Base-by-base conservation (phyloP, 2,113 vertebrate genomes). In the Clinocottus analis region DNA sequence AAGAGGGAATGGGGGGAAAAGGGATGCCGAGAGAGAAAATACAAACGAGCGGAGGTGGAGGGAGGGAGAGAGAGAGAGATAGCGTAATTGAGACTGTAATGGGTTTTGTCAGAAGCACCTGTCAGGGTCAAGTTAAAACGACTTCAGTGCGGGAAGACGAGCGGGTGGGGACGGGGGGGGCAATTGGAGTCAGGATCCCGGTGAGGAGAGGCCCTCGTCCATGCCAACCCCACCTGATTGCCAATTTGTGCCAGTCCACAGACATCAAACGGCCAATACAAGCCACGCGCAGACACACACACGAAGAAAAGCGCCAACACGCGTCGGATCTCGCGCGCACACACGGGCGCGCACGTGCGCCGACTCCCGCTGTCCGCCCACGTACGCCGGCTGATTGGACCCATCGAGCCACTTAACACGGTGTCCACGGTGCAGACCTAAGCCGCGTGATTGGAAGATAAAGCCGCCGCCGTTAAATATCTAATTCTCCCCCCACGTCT, bases 81-180 rank as follows among this genome's bases (percentile, higher is more conserved):
- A 76, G 87, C 62, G 78, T 93, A 94, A 94, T 94, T 93, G 92
- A 91, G 87, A 90, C 49, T 82, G 85, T 95, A 94, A 94, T 94
- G 85, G 90, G 87, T 94, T 92, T 93, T 93, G 93, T 93, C 93
- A 91, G 93, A 79, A 93, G 92, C 90, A 90, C 92, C 92, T 93
- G 93, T 93, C 90, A 89, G 87, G 92, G 90, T 90, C 83, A 75
- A 80, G 86, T 86, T 87, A 86, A 90, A 91, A 92, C 51, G 51
- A 74, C 72, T 85, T 73, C 0, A 11, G 80, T 76, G 79, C 86
- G 75, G 73, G 71, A 77, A 61, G 47, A 70, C 75, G 78, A 85
- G 80, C 82, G 85, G 66, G 80, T 77, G 35, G 75, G 37, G 71
- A n/a, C n/a, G n/a, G 68, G 79, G 91, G 79, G 53, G 79, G 63